Base-by-base conservation (phyloP, 37 sponge, comb jelly and placozoan species). In the Cliona cf. orientalis region DNA sequence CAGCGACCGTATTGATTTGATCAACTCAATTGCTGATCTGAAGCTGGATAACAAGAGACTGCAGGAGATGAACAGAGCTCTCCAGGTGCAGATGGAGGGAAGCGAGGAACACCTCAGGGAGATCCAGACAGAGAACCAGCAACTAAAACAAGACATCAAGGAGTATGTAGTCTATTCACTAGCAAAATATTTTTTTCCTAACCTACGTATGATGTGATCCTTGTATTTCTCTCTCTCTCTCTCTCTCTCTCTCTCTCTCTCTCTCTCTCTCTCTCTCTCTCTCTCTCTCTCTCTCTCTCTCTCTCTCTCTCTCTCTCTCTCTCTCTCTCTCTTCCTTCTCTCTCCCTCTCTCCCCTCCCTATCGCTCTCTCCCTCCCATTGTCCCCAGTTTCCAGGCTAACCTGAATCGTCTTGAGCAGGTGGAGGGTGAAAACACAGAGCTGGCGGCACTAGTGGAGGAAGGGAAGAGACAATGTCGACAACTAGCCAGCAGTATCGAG, bases 101-200 rank as follows among this genome's bases (percentile, higher is more conserved):
- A 74, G 66, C 2, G 86, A 86, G 74, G 86, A 86, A 39, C 36
- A 46, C 34, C 58, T 86, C 53, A 40, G 34, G 38, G 67, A 72
- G 22, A 53, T 71, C 1, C 73, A 79, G 59, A 37, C 66, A 28
- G 60, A 79, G 58, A 86, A 86, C 40, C 0, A 19, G 33, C 21
- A 39, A 1, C 74, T 79, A 14, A 39, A 64, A 42, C 42, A 45
- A 3, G 28, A 63, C n/a, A 55, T 86, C n/a, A 59, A 72, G 19
- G 49, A 42, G 86, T 86, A 29, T 32, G 84, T 72, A 2, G 7
- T 69, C 39, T 67, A 33, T 40, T 35, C 17, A 37, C 40, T 6
- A 61, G 63, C 22, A n/a, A 28, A 61, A 5, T 25, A 28, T 6
- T 49, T 14, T 49, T 49, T 49, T 49, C 9, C 9, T 49, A 49